Conservation (phyloP, 2,113 vertebrate species). For the Platysternon megacephalum region DNA sequence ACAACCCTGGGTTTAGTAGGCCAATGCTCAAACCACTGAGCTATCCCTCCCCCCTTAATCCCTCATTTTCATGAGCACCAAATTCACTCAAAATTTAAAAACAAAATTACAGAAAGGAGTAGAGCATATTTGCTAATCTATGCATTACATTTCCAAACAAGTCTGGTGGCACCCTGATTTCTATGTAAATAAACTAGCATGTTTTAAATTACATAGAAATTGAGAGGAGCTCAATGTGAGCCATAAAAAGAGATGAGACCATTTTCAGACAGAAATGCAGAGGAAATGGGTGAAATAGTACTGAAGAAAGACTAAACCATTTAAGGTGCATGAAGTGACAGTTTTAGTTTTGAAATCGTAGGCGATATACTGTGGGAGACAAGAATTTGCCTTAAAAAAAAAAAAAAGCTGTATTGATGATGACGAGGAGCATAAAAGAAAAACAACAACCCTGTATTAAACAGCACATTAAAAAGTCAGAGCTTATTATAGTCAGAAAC, state of each 20-base stretch:
- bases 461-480: background rate
- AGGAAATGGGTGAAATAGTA: background rate
- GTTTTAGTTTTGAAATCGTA: background rate
- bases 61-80: background rate
- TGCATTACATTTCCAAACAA: background rate
- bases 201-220: background rate
- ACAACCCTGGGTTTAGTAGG: no score
- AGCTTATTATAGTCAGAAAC: background rate
- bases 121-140: background rate
- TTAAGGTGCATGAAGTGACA: background rate
- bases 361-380: background rate
- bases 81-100: background rate
- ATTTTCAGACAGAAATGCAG: background rate
- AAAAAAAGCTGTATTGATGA: background rate
- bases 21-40: no score
- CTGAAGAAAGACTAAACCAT: slow-evolving; percentile 4
- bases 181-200: background rate
- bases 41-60: no score
- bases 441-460: background rate
- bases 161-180: slow-evolving; percentile 6
- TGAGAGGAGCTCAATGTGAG: background rate
- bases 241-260: background rate
- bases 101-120: background rate
- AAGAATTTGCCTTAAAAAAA: background rate
- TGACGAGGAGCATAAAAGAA: background rate